Evolutionary conservation across 2,888 invertebrate species (phyloP).

Genomic region (Trissoscelio sp.): DNA sequence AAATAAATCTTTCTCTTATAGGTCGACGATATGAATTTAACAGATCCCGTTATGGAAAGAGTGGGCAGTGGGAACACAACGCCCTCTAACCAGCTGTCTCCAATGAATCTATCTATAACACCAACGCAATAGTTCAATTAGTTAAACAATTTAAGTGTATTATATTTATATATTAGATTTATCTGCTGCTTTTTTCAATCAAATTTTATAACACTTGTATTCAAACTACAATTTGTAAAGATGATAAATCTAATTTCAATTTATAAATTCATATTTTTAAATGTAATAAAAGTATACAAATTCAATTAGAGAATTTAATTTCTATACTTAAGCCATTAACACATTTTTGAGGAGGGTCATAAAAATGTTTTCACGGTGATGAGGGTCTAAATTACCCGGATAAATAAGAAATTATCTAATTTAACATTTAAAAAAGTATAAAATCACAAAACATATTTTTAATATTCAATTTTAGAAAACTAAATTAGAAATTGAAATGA

Average conservation of each 20-base stretch:
- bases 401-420: not conserved
- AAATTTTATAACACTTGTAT: too few species aligned
- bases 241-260: too few species aligned
- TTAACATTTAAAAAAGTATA: not conserved
- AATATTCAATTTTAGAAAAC: too few species aligned
- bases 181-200: too few species aligned
- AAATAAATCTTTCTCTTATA: too few species aligned
- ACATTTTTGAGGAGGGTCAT: not conserved
- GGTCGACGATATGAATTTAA: conserved; percentile 82
- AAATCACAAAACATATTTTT: not conserved
- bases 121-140: conserved; percentile 75
- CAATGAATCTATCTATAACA: conserved; percentile 81
- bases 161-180: too few species aligned
- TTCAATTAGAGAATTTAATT: too few species aligned
- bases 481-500: too few species aligned
- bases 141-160: too few species aligned
- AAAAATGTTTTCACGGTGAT: not conserved
- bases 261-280: too few species aligned
- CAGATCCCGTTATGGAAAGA: conserved; percentile 78
- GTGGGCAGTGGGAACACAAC: conserved; percentile 71
- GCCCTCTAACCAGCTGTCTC: conserved; percentile 79
- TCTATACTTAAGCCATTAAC: not conserved
- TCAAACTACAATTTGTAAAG: too few species aligned
- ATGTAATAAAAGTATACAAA: not conserved
- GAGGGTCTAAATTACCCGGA: not conserved